These are phyloP conservation scores for Emydura subglobosa DNA, from an alignment of 2,113 vertebrate species.

Conservation along the genomic window DNA sequence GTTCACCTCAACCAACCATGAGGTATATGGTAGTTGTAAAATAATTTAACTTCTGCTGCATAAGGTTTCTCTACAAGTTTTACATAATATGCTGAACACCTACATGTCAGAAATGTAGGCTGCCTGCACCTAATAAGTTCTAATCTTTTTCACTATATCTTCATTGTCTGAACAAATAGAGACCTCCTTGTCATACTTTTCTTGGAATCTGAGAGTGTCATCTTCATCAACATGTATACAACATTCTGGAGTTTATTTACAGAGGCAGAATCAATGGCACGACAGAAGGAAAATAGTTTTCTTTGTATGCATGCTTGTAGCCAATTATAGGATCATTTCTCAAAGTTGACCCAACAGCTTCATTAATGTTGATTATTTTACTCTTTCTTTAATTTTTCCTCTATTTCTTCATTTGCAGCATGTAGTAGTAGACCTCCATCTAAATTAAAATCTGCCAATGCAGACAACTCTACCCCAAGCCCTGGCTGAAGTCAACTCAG, in stretches of 20 bases:
- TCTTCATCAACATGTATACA: background rate
- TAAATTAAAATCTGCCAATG: slow-evolving; percentile 52
- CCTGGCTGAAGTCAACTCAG: background rate
- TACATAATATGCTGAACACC: background rate
- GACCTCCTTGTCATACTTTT: background rate
- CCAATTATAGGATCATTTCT: background rate
- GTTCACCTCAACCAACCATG: background rate
- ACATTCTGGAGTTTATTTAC: background rate
- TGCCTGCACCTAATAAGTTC: background rate
- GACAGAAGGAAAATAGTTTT: background rate
- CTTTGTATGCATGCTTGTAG: background rate
- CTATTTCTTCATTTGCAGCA: slow-evolving; percentile 33
- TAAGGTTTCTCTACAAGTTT: background rate
- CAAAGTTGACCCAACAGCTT: background rate
- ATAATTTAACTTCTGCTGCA: background rate
- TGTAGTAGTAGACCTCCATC: slow-evolving; percentile 23
- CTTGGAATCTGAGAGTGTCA: slow-evolving; percentile 8
- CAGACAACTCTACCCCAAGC: slow-evolving; percentile 49
- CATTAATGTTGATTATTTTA: slow-evolving; percentile 47
- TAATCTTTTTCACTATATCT: slow-evolving; percentile 18
- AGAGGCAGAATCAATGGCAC: background rate
- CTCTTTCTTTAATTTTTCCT: slow-evolving; percentile 30
- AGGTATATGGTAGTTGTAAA: background rate
- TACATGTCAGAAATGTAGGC: background rate
- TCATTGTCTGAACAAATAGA: slow-evolving; percentile 11